phyloP scores from a whole-genome alignment of 2,797 vertebrate genomes.

The Aphelocoma californica region DNA sequence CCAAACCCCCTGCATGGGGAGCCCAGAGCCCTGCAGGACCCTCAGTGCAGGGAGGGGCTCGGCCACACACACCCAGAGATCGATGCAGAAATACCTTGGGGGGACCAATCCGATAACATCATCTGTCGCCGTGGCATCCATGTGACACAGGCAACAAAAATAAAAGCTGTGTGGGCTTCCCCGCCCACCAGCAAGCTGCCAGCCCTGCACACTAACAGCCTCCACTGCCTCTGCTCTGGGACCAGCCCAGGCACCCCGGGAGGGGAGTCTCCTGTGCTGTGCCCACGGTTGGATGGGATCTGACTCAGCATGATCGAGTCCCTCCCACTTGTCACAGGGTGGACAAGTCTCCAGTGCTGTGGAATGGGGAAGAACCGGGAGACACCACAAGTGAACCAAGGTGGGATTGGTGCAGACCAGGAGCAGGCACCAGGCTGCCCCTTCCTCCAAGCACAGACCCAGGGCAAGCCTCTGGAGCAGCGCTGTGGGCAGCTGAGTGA shows the following conservation, averaged over 20 bases:
- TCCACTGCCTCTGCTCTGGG: neutral
- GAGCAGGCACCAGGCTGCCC: neutral
- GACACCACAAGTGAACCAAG: accelerated
- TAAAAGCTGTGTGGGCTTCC: conserved; percentile 52
- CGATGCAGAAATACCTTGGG: neutral
- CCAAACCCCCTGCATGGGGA: neutral
- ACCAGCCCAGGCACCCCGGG: neutral
- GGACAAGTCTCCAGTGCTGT: accelerated
- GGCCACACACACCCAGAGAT: neutral
- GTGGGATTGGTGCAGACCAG: neutral
- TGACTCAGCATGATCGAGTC: accelerated
- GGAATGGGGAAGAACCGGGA: neutral
- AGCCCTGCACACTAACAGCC: neutral
- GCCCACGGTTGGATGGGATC: accelerated
- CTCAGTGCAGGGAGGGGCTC: accelerated
- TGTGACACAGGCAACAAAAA: conserved; percentile 60
- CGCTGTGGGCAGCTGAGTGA: accelerated
- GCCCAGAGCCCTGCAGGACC: neutral
- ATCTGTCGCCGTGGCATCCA: conserved; percentile 2
- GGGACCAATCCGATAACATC: neutral
- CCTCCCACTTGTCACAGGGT: neutral
- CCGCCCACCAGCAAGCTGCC: conserved; percentile 63
- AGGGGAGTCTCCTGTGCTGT: accelerated
- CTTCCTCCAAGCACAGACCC: neutral
- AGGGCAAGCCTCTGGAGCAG: neutral